A percentile compares a stretch with the other conserved stretches of the same genome.
Conservation (phyloP, 2,797 vertebrate genomes). For the Chloroceryle amazona region DNA sequence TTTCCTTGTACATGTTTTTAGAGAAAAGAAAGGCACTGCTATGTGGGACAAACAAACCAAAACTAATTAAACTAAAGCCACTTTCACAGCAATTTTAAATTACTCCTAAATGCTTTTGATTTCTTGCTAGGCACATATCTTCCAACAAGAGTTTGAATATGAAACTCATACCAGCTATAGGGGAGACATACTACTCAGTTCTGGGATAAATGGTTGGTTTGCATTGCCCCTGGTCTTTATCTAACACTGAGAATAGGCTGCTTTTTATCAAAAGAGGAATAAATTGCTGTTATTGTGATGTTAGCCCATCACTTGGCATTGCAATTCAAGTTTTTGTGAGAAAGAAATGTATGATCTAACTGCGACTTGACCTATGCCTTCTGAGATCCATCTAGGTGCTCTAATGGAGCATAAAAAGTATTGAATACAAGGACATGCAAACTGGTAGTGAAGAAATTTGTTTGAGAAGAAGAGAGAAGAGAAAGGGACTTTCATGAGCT, state of each 20-base stretch:
- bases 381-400: conserved; percentile 84
- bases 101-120: conserved; percentile 68
- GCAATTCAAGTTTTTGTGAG: conserved; percentile 88
- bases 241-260: conserved; percentile 85
- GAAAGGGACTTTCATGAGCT: conserved; percentile 57
- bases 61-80: conserved; percentile 40
- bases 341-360: conserved; percentile 88
- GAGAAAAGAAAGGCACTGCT: conserved; percentile 50
- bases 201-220: conserved; percentile 86
- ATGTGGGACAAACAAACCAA: conserved; percentile 13
- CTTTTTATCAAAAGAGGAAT: conserved; percentile 87
- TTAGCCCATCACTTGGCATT: conserved; percentile 88
- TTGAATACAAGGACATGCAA: conserved; percentile 81
- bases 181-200: conserved; percentile 78
- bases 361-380: conserved; percentile 86
- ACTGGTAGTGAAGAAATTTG: conserved; percentile 78
- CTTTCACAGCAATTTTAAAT: conserved; percentile 57
- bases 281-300: conserved; percentile 89
- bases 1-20: conserved; percentile 33
- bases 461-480: conserved; percentile 70
- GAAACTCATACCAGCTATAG: conserved; percentile 73
- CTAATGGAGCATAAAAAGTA: conserved; percentile 85
- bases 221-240: conserved; percentile 87
- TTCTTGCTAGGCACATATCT: conserved; percentile 75
- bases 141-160: conserved; percentile 71